Evolutionary conservation across 2,888 invertebrate species (phyloP).

Genomic region (Xestia sexstrigata): DNA sequence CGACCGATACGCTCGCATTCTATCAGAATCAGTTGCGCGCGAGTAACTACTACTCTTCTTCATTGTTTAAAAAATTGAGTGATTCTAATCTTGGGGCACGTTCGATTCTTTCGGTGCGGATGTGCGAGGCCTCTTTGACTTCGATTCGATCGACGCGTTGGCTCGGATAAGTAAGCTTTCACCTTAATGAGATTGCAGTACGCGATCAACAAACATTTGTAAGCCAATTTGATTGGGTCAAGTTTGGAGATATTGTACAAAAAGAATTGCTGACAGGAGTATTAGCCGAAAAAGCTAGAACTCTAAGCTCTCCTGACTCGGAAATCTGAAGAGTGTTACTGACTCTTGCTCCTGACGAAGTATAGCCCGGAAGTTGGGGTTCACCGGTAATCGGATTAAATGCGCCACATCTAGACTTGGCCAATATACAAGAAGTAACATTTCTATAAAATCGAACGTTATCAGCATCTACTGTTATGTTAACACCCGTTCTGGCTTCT

Average conservation of each 20-base stretch:
- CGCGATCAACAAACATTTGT: slow-evolving; percentile 79
- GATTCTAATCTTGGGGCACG: too few species aligned
- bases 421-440: slow-evolving; percentile 92
- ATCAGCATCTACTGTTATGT: slow-evolving; percentile 86
- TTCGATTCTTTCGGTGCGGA: too few species aligned
- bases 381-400: slow-evolving; percentile 93
- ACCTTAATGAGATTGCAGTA: background rate
- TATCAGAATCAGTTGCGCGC: too few species aligned
- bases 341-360: slow-evolving; percentile 79
- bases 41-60: too few species aligned
- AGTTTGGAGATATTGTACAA: slow-evolving; percentile 87
- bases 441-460: slow-evolving; percentile 91
- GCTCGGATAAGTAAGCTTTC: too few species aligned
- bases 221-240: slow-evolving; percentile 89
- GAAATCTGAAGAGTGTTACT: slow-evolving; percentile 91
- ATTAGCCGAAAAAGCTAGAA: slow-evolving; percentile 88
- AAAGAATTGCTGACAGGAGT: slow-evolving; percentile 89
- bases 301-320: slow-evolving; percentile 88
- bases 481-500: slow-evolving; percentile 88
- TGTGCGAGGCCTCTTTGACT: too few species aligned
- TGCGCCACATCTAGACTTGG: slow-evolving; percentile 91
- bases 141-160: too few species aligned
- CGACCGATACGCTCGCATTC: too few species aligned
- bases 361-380: slow-evolving; percentile 88
- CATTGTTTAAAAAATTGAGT: too few species aligned